Base-by-base conservation (phyloP, 1,140 invertebrate genomes). In the Formica exsecta region DNA sequence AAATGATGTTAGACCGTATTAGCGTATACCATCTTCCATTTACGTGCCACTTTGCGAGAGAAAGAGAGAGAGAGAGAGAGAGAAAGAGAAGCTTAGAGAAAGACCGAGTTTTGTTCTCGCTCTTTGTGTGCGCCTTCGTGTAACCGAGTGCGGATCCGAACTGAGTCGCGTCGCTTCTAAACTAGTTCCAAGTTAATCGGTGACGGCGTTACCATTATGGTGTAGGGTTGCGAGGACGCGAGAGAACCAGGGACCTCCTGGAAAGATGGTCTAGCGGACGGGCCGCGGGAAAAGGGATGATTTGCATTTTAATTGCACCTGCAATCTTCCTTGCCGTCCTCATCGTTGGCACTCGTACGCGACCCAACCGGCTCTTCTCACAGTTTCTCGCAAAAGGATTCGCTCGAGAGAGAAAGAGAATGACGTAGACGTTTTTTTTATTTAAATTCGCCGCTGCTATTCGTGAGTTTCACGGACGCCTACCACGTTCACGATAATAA, bases 261-360 rank as follows among this genome's bases (percentile, higher is more conserved):
- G 62, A 66, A 75, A 85, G 85, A 74, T 59, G 76, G 68, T 77
- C 59, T 77, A 64, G 85, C 41, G 64, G 66, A 61, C 59, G 91
- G 77, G 87, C 73, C 66, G 59, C 83, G 88, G 90, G 92, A 91
- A 92, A 93, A 92, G 92, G 87, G 92, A 92, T 92, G 91, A 93
- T 93, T 93, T 93, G 90, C 93, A 93, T 93, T 93, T 93, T 93
- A 93, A 93, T 93, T 93, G 93, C 90, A 80, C 87, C 66, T 61
- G 41, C 84, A 87, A 88, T 85, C 88, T 88, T 86, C 79, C n/a
- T n/a, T 25, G 1, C 38, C 65, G 65, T 54, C 59, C 59, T 51
- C 57, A n/a, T 61, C 85, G 68, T 59, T 74, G 51, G 70, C 66
- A 51, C 61, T 64, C 54, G 74, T 59, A 74, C 57, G 25, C 86